These are phyloP conservation scores for Rhinella marina DNA, from an alignment of 2,797 vertebrate species.

Conservation along the genomic window DNA sequence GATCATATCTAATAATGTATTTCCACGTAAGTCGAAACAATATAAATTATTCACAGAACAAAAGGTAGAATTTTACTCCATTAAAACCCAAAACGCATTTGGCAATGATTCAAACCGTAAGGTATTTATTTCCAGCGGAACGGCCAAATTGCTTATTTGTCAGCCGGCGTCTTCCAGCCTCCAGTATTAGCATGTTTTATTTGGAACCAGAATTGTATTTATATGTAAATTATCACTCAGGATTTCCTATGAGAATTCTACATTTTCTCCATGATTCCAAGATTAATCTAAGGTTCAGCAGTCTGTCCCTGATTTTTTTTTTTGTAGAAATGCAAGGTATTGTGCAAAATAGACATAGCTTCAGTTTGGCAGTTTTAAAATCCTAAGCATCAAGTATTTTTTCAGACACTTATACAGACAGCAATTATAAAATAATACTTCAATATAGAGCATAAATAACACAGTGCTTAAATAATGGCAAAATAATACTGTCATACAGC, in stretches of 20 bases:
- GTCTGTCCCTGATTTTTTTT: neutral
- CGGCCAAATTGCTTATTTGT: conserved; percentile 47
- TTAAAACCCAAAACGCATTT: conserved; percentile 12
- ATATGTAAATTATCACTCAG: conserved; percentile 58
- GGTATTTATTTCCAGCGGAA: conserved; percentile 46
- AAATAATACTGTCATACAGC: neutral
- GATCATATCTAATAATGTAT: neutral
- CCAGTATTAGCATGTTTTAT: conserved; percentile 59
- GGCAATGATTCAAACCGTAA: conserved; percentile 28
- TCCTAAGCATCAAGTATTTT: neutral
- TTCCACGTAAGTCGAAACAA: neutral
- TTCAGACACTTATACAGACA: neutral
- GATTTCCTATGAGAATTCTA: conserved; percentile 50
- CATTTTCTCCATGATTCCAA: conserved; percentile 31
- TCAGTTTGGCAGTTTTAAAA: neutral
- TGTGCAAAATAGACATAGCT: neutral
- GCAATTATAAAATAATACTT: too few relatives aligned
- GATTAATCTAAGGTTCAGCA: conserved; percentile 7
- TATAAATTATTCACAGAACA: neutral
- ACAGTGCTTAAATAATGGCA: neutral
- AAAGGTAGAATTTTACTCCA: neutral
- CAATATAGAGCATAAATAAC: neutral
- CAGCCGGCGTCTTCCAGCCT: conserved; percentile 24
- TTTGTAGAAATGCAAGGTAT: neutral
- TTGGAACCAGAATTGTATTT: conserved; percentile 55